These are phyloP conservation scores for Pandemis corylana DNA, from an alignment of 2,888 invertebrate genomes.

Conservation along the genomic window DNA sequence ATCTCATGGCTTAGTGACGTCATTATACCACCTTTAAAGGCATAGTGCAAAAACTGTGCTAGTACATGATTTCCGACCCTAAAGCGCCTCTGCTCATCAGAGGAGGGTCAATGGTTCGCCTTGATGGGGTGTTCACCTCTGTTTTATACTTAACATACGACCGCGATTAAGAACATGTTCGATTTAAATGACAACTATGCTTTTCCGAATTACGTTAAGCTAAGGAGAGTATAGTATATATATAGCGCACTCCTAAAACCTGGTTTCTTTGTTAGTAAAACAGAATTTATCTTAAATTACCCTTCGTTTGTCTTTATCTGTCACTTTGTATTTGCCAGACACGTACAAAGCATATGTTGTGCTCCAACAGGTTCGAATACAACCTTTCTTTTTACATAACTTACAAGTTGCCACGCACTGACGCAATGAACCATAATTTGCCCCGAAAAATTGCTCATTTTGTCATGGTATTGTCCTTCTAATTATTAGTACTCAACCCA, in stretches of 20 bases:
- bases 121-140: conserved; percentile 81
- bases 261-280: too few species aligned
- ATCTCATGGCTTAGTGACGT: neutral
- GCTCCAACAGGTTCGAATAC: too few species aligned
- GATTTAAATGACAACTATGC: neutral
- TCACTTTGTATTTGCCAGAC: too few species aligned
- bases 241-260: too few species aligned
- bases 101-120: conserved; percentile 80
- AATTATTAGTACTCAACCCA: neutral
- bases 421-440: conserved; percentile 59
- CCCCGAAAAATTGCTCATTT: conserved; percentile 63
- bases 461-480: conserved; percentile 53
- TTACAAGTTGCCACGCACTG: conserved; percentile 51
- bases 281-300: too few species aligned
- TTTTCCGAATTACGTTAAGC: neutral
- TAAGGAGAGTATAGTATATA: conserved; percentile 17
- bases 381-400: too few species aligned
- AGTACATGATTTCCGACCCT: conserved; percentile 45
- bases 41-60: conserved; percentile 31
- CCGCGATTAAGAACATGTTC: conserved; percentile 36
- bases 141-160: conserved; percentile 65
- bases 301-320: too few species aligned
- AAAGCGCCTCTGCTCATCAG: conserved; percentile 64
- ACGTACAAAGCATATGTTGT: too few species aligned
- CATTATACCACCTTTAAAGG: neutral